Percentiles rank a stretch among this genome's conserved stretches.
Evolutionary conservation across 2,797 vertebrate species (phyloP).

Genomic region (Crossoptilon crossoptilon): DNA sequence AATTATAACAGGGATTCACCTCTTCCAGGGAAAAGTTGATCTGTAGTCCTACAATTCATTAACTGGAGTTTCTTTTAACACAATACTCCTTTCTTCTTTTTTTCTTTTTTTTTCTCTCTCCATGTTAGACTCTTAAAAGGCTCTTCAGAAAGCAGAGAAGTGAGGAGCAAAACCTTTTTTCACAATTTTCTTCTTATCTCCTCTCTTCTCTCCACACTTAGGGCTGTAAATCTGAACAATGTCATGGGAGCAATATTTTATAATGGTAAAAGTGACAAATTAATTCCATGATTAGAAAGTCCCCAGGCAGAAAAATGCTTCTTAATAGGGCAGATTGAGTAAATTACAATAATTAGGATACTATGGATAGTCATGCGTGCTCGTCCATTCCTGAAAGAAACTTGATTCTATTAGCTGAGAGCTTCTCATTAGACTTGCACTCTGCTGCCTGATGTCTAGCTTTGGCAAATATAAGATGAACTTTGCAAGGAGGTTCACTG

Average conservation of each 20-base stretch:
- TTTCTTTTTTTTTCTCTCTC: background rate
- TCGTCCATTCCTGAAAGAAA: background rate
- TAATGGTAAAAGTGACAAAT: constrained; percentile 24
- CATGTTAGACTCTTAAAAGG: background rate
- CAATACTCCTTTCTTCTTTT: background rate
- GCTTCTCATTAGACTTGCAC: background rate
- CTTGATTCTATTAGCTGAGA: background rate
- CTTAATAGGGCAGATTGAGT: background rate
- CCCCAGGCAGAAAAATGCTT: background rate
- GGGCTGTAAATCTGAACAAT: constrained; percentile 12
- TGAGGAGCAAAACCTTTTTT: background rate
- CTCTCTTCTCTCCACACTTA: background rate
- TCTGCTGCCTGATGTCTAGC: background rate
- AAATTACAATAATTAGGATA: constrained; percentile 44
- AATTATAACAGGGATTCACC: background rate
- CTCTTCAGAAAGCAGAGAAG: background rate
- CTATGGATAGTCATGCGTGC: background rate
- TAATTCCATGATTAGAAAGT: constrained; percentile 19
- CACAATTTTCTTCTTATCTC: background rate
- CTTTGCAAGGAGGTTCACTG: background rate
- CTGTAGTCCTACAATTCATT: background rate
- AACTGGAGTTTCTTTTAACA: background rate
- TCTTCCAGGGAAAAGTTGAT: background rate
- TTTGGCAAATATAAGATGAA: background rate
- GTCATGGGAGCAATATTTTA: constrained; percentile 7